Conservation (phyloP, 2,113 vertebrate species). For the Macaca mulatta region DNA sequence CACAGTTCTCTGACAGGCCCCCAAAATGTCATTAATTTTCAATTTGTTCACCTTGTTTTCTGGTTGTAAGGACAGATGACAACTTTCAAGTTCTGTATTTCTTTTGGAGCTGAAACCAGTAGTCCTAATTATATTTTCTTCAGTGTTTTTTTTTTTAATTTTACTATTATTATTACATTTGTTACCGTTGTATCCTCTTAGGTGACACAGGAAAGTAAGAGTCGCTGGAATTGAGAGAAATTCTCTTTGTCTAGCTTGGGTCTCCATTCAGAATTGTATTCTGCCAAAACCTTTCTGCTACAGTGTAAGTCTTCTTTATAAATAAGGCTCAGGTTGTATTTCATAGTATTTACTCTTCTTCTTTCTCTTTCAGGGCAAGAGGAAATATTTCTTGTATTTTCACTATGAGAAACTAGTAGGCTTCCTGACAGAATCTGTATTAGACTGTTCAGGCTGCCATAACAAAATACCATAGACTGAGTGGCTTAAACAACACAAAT, state of each 20-base stretch:
- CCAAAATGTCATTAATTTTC: too few species aligned
- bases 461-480: too few species aligned
- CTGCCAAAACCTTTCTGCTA: not conserved
- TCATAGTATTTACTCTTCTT: not conserved
- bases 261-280: not conserved
- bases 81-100: not conserved
- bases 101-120: not conserved
- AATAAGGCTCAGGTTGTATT: not conserved
- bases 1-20: not conserved
- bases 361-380: not conserved
- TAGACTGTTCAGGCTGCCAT: too few species aligned
- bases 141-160: not conserved
- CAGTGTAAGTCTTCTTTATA: not conserved
- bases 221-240: not conserved
- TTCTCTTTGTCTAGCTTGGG: not conserved
- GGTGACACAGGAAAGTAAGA: not conserved
- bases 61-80: not conserved
- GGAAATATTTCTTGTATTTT: not conserved
- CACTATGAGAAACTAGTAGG: not conserved
- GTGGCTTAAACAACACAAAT: too few species aligned
- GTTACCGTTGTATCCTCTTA: not conserved
- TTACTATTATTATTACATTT: not conserved
- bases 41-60: not conserved
- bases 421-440: not conserved
- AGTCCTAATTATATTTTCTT: not conserved